phyloP scores from a whole-genome alignment of 2,888 invertebrate species.

The Heliconius ethilla region DNA sequence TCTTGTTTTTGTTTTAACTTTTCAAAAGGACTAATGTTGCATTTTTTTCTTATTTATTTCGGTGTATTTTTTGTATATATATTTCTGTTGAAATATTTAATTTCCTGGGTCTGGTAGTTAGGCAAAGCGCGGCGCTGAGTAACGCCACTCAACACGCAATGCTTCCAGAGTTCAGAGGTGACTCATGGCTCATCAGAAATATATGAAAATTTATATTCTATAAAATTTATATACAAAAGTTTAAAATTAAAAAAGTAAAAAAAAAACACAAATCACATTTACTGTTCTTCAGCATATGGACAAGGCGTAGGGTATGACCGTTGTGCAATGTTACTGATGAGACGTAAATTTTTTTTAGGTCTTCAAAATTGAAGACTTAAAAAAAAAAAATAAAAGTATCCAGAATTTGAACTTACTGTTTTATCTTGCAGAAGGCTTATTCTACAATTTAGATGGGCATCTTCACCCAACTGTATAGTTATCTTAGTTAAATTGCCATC shows the following conservation, averaged over 20 bases:
- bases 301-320: background rate
- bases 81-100: too few relatives aligned
- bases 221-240: too few relatives aligned
- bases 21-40: background rate
- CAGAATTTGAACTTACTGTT: conserved; percentile 80
- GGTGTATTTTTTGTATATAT: background rate
- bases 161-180: too few relatives aligned
- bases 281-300: background rate
- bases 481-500: conserved; percentile 85
- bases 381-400: too few relatives aligned
- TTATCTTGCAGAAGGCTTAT: conserved; percentile 89
- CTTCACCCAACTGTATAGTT: conserved; percentile 88
- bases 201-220: too few relatives aligned
- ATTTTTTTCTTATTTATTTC: background rate
- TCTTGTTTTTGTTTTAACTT: conserved; percentile 8
- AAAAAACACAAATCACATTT: background rate
- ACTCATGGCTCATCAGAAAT: too few relatives aligned
- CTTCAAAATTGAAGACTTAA: background rate
- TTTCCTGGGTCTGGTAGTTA: too few relatives aligned
- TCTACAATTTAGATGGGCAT: conserved; percentile 87
- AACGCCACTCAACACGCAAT: too few relatives aligned
- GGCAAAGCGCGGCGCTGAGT: too few relatives aligned
- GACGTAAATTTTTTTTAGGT: background rate
- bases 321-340: background rate
- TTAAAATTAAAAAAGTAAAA: too few relatives aligned